Base-by-base conservation (phyloP, 2,113 vertebrate species). In the Chloebia gouldiae region DNA sequence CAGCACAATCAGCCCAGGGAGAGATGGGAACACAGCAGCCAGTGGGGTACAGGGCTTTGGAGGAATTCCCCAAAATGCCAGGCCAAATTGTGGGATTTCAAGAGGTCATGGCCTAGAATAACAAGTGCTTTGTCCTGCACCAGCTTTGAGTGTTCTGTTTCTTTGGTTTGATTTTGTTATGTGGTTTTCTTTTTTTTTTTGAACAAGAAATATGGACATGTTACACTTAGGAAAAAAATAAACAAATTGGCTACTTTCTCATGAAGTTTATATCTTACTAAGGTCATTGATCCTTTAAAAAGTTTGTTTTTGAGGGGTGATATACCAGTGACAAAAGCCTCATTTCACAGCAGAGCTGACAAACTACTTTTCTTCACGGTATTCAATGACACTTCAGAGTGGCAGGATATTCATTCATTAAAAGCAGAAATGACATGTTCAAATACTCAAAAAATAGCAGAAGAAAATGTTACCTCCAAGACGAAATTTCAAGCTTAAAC, bases 31-130 rank as follows among this genome's bases (percentile, higher is more conserved):
- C 49, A 33, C 20, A 25, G 54, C 20, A 68, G 44, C 6, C 0
- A 0, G 3, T n/a, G 50, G 49, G 50, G 44, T 23, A 16, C 0
- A 0, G 22, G 19, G 20, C 54, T 16, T 28, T 15, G 45, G 12
- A 8, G 56, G 12, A 14, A 39, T 63, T 70, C 47, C 63, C 56
- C 49, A 70, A 9, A 28, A 22, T 42, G 51, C 44, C 8, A 2
- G 5, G 28, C 2, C 2, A 87, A 33, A n/a, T 23, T 1, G 0
- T 1, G 17, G 50, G 12, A 51, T 39, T 72, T 69, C 68, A 69
- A 13, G 35, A 72, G 30, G 54, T 30, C 23, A 8, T 8, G 19
- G 65, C 13, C 53, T 30, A 39, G 20, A 33, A 27, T 24, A 76
- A 80, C 4, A 12, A 54, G 15, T 27, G 14, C 49, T 80, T 71